Percentiles rank a stretch among this genome's conserved stretches.
These are phyloP conservation scores for Beaufortia kweichowensis DNA, from an alignment of 2,113 vertebrate species.

Conservation along the genomic window DNA sequence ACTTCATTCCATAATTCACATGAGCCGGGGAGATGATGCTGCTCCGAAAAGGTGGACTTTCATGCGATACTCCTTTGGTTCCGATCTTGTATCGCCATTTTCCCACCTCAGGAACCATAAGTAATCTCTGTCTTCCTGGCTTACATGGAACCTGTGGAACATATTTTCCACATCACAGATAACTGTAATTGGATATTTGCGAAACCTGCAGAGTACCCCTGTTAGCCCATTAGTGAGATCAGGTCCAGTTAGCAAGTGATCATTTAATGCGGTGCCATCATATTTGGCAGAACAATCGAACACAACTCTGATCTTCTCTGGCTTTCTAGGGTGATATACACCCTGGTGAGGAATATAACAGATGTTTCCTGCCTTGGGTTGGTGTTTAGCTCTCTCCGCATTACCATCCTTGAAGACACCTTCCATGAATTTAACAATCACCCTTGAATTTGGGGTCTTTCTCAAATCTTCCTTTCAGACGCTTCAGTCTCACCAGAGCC, in stretches of 20 bases:
- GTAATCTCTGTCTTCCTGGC: constrained; percentile 34
- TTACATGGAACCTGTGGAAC: no score
- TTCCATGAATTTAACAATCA: constrained; percentile 23
- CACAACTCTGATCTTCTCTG: no score
- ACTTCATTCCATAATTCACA: constrained; percentile 44
- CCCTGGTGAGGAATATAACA: no score
- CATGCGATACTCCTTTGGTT: constrained; percentile 38
- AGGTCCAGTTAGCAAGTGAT: constrained; percentile 42
- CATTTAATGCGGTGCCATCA: constrained; percentile 37
- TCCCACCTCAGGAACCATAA: constrained; percentile 34
- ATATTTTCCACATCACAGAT: constrained; percentile 43
- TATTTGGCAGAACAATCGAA: constrained; percentile 46
- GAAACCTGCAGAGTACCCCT: constrained; percentile 48
- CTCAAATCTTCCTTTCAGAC: constrained; percentile 30
- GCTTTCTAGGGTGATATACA: no score
- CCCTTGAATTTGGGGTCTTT: constrained; percentile 37
- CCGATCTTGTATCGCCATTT: constrained; percentile 22
- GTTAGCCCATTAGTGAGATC: constrained; percentile 44
- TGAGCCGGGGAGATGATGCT: constrained; percentile 35
- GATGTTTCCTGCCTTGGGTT: no score
- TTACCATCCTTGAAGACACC: no score
- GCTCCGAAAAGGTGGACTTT: constrained; percentile 37
- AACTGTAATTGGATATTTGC: constrained; percentile 22
- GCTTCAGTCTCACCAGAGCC: constrained; percentile 26
- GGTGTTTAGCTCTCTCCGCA: no score